phyloP scores from a whole-genome alignment of 2,113 vertebrate species.

The Phainopepla nitens region DNA sequence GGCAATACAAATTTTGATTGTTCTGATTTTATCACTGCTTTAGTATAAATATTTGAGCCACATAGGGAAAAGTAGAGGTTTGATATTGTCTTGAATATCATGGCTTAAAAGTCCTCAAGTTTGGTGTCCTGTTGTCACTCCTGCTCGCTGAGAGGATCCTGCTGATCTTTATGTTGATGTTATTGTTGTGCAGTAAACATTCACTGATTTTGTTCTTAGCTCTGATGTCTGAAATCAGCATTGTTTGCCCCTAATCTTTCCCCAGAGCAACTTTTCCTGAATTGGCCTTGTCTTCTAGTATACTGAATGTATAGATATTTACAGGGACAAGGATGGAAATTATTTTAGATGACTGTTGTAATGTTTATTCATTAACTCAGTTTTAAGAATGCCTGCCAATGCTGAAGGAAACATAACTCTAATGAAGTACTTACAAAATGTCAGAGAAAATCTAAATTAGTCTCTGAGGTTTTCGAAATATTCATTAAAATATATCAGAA shows the following conservation, averaged over 20 bases:
- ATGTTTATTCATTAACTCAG: background rate
- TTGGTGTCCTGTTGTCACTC: background rate
- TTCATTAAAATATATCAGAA: conserved; percentile 8
- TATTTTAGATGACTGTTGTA: background rate
- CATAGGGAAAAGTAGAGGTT: background rate
- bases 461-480: background rate
- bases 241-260: background rate
- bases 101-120: background rate
- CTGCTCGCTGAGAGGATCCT: background rate
- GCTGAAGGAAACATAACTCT: background rate
- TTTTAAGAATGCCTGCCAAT: background rate
- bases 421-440: conserved; percentile 11
- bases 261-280: background rate
- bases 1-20: background rate
- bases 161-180: background rate
- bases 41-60: background rate
- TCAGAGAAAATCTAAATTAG: conserved; percentile 2
- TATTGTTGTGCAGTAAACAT: background rate
- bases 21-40: background rate
- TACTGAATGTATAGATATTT: background rate
- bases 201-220: background rate
- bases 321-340: background rate
- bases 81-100: background rate
- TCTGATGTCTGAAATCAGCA: background rate
- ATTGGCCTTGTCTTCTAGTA: background rate